A percentile compares a stretch with the other conserved stretches of the same genome.
These are phyloP conservation scores for Gallinago media DNA, from an alignment of 2,113 vertebrate species.

Conservation along the genomic window DNA sequence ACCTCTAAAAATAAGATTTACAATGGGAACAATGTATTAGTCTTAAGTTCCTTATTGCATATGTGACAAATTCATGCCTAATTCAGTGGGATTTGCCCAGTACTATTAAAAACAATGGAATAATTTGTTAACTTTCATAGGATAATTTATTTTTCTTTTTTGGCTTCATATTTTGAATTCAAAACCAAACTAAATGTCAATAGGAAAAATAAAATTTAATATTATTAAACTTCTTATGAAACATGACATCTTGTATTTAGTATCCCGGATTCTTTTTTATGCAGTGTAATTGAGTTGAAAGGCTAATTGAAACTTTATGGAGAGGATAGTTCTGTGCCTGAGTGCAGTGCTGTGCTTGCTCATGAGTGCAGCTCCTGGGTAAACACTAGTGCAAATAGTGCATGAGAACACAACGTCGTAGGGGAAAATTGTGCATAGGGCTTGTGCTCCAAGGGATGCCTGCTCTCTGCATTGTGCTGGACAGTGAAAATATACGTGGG, in stretches of 20 bases:
- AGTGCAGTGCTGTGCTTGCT: neutral
- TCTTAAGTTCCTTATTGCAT: conserved; percentile 31
- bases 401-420: neutral
- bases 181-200: conserved; percentile 66
- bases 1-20: conserved; percentile 42
- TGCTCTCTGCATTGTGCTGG: neutral
- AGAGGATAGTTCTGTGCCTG: neutral
- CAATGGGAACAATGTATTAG: conserved; percentile 43
- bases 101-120: conserved; percentile 57
- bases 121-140: conserved; percentile 67
- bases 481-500: neutral
- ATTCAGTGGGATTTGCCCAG: conserved; percentile 54
- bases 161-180: conserved; percentile 51
- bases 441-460: conserved; percentile 5
- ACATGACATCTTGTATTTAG: neutral
- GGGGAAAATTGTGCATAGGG: neutral
- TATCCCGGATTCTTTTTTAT: neutral
- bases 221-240: conserved; percentile 43
- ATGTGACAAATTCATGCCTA: conserved; percentile 48
- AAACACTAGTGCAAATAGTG: neutral
- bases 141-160: conserved; percentile 45
- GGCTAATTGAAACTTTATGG: conserved; percentile 55
- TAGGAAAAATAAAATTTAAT: conserved; percentile 56
- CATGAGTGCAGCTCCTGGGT: neutral
- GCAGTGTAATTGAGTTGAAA: conserved; percentile 20